Conservation (phyloP, 2,888 invertebrate genomes). For the Herminia tarsipennalis region DNA sequence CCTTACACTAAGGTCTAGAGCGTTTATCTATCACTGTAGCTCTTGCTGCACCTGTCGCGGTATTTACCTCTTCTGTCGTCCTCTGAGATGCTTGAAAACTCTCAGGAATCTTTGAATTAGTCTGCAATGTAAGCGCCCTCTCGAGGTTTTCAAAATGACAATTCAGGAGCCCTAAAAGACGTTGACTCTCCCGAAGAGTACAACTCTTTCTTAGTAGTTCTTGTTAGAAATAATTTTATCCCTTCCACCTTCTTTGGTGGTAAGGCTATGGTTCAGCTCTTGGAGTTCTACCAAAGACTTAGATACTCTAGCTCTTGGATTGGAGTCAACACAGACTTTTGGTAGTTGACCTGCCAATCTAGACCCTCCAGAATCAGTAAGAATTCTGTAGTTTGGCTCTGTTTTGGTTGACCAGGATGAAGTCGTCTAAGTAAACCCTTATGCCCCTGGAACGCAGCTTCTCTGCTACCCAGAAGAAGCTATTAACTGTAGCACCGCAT, state of each 20-base stretch:
- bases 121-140: slow-evolving; percentile 21
- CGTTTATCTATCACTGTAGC: slow-evolving; percentile 10
- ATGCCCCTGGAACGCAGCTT: neutral
- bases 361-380: slow-evolving; percentile 15
- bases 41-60: slow-evolving; percentile 7
- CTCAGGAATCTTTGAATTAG: slow-evolving; percentile 21
- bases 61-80: slow-evolving; percentile 10
- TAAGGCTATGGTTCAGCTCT: neutral
- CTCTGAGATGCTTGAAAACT: slow-evolving; percentile 13
- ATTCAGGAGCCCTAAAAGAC: slow-evolving; percentile 28
- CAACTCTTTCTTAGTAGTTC: neutral
- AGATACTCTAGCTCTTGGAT: slow-evolving; percentile 21
- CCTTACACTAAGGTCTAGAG: neutral
- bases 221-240: neutral
- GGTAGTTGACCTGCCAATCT: slow-evolving; percentile 30
- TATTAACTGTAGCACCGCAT: slow-evolving; percentile 9
- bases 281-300: slow-evolving; percentile 1
- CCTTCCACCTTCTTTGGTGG: neutral
- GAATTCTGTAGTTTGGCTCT: slow-evolving; percentile 4
- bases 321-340: slow-evolving; percentile 24
- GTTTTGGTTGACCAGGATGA: slow-evolving; percentile 2
- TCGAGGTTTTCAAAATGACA: slow-evolving; percentile 7
- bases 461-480: slow-evolving; percentile 10
- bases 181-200: neutral
- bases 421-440: slow-evolving; percentile 14